Percentiles rank a stretch among this genome's conserved stretches.
These are phyloP conservation scores for Percopsis omiscomaycus DNA, from an alignment of 2,797 vertebrate species.

Conservation along the genomic window DNA sequence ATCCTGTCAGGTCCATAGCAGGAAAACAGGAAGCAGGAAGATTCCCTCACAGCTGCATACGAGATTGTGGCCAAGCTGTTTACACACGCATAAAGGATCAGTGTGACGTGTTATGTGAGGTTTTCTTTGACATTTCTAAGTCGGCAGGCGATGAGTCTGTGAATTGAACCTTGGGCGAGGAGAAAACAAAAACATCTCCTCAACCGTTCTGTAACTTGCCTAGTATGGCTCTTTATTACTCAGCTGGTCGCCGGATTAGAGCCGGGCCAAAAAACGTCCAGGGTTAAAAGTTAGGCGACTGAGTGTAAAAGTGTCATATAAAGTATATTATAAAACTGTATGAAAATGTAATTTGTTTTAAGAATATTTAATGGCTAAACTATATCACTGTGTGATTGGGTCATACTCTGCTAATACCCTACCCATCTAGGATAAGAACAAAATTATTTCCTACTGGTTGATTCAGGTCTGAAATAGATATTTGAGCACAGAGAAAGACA, in stretches of 20 bases:
- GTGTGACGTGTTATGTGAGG: constrained; percentile 48
- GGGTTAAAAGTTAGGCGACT: neutral
- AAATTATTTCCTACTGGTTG: neutral
- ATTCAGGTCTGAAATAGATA: constrained; percentile 7
- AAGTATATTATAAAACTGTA: no score
- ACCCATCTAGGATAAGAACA: neutral
- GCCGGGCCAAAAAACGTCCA: neutral
- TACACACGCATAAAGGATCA: constrained; percentile 48
- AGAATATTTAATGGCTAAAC: neutral
- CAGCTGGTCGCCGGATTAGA: no score
- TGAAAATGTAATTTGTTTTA: neutral
- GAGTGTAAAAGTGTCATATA: neutral
- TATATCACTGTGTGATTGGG: no score
- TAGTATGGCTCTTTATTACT: neutral
- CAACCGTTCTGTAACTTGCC: constrained; percentile 38
- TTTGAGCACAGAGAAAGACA: constrained; percentile 19
- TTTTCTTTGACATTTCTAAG: constrained; percentile 66
- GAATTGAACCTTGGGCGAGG: constrained; percentile 58
- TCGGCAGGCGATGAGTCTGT: constrained; percentile 47
- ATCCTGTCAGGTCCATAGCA: constrained; percentile 16
- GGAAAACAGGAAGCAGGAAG: constrained; percentile 35
- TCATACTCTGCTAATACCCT: neutral
- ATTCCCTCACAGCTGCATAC: constrained; percentile 22
- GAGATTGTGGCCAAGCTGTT: constrained; percentile 47
- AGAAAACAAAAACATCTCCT: constrained; percentile 66